Base-by-base conservation (phyloP, 1,140 invertebrate species). In the Hylaeus anthracinus region DNA sequence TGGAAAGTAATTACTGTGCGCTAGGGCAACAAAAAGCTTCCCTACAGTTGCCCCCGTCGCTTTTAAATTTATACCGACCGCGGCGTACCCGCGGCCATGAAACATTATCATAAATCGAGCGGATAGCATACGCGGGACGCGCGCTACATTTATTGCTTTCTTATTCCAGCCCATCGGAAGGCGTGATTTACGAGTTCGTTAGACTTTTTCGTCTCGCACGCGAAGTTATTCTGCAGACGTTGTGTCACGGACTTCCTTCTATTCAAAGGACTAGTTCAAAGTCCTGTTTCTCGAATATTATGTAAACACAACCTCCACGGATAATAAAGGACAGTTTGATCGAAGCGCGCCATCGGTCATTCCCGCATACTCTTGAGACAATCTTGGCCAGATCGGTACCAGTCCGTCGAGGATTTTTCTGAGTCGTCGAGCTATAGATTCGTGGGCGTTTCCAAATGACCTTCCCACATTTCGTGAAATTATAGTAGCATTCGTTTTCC, bases 401-500 rank as follows among this genome's bases (percentile, higher is more conserved):
- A 45, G 3, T 1, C 5, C 5, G 3, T 5, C 43, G 43, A 5
- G 43, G 5, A 45, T 45, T 45, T 45, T 45, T 45, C 43, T 5
- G 3, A 45, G 43, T 5, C 43, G 51, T 8, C 51, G 51, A 8
- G 6, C 48, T 51, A 1, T 55, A 64, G 26, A 45, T 26, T 48
- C n/a, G 43, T 26, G 51, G 51, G 8, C 1, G 15, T 5, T 71
- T 26, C 67, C 12, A 48, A 60, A 72, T 41, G 15, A 51, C n/a
- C 48, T 78, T 78, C 48, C 67, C 53, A 72, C 48, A 63, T 79
- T 39, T 41, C 45, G 15, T 37, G 48, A 72, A 79, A 79, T 79
- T 79, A 64, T 39, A 64, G 48, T 41, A 10, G 45, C n/a, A 15
- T 64, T 64, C 69, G 69, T 55, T 64, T 37, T 41, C n/a, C 55